A percentile compares a stretch with the other conserved stretches of the same genome.
These are phyloP conservation scores for Homarus americanus DNA, from an alignment of 1,140 invertebrate species.

Conservation along the genomic window DNA sequence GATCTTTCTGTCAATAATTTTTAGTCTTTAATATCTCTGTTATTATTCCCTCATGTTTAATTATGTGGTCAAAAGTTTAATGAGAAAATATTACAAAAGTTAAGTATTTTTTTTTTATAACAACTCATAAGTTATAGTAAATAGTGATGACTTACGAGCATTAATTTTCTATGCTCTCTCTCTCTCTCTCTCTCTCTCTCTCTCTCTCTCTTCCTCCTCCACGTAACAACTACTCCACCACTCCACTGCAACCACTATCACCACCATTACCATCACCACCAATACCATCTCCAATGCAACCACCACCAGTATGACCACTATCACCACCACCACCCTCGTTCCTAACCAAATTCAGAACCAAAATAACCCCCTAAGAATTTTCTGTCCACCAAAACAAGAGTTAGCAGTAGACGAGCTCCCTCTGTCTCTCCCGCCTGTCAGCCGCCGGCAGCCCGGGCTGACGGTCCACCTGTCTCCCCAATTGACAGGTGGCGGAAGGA, in stretches of 20 bases:
- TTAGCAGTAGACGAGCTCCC: constrained; percentile 27
- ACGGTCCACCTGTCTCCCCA: constrained; percentile 65
- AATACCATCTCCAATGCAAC: no score
- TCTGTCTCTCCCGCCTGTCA: constrained; percentile 47
- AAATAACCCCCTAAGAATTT: neutral
- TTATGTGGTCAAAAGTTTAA: no score
- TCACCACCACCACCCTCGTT: neutral
- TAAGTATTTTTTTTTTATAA: no score
- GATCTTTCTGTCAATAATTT: no score
- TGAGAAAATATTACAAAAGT: no score
- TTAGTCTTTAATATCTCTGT: no score
- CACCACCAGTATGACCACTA: no score
- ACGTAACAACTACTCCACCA: neutral
- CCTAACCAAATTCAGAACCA: neutral
- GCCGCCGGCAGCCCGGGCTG: constrained; percentile 50
- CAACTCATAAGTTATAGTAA: no score
- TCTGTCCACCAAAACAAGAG: constrained; percentile 35
- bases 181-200: constrained; percentile 21
- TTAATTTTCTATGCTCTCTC: no score
- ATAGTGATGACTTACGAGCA: no score
- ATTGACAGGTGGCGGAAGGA: constrained; percentile 69
- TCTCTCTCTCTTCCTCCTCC: constrained; percentile 10
- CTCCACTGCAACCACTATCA: neutral
- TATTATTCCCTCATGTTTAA: no score
- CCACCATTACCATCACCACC: neutral